Evolutionary conservation across 35 echinoderm and acorn worm genomes (phyloP).

Genomic region (Heliocidaris erythrogramma): DNA sequence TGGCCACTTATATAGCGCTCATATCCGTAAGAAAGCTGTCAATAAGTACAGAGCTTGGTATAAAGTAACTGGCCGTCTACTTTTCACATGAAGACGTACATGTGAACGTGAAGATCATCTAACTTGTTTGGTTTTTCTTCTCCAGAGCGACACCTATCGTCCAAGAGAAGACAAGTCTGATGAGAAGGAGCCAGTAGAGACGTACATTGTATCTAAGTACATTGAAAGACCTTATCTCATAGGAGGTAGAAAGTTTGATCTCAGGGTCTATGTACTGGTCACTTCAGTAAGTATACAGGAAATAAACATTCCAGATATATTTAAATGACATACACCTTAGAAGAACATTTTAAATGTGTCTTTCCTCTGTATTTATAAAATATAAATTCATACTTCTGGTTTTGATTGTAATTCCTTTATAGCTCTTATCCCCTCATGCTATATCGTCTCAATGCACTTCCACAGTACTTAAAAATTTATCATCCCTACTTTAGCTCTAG

Average conservation of each 20-base stretch:
- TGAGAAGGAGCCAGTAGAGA: constrained; percentile 95
- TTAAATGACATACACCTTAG: neutral
- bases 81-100: too few relatives aligned
- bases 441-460: too few relatives aligned
- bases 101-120: too few relatives aligned
- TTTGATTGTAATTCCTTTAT: too few relatives aligned
- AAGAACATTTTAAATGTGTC: neutral
- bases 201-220: constrained; percentile 96
- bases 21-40: too few relatives aligned
- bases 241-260: constrained; percentile 94
- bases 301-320: neutral
- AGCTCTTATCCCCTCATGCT: too few relatives aligned
- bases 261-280: constrained; percentile 91
- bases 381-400: neutral
- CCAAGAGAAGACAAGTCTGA: constrained; percentile 75
- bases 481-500: too few relatives aligned
- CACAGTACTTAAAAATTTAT: too few relatives aligned
- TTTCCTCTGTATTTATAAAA: neutral
- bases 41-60: too few relatives aligned
- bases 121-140: neutral
- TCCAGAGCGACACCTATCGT: constrained; percentile 87
- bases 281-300: constrained; percentile 76
- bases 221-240: constrained; percentile 93
- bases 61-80: too few relatives aligned
- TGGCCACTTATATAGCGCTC: too few relatives aligned